Evolutionary conservation across 2,888 invertebrate genomes (phyloP).

Genomic region (Drosophila koepferae): DNA sequence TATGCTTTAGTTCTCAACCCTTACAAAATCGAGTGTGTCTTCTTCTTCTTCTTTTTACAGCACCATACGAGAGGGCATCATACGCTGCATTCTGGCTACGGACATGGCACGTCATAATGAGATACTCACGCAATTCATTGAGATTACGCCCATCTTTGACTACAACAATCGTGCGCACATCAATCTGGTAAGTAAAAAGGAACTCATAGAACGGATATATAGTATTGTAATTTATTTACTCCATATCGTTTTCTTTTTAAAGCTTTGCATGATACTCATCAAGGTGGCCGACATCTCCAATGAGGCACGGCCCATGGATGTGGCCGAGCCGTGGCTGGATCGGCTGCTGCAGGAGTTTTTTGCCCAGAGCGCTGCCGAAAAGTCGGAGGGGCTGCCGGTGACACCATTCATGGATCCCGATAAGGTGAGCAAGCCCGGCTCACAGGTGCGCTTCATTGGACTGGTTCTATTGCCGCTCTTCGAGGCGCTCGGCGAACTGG

Average conservation of each 20-base stretch:
- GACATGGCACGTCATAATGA: constrained; percentile 93
- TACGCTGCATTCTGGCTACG: constrained; percentile 91
- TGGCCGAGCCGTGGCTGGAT: constrained; percentile 93
- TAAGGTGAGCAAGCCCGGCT: constrained; percentile 93
- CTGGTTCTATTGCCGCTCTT: constrained; percentile 92
- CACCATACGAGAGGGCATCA: constrained; percentile 91
- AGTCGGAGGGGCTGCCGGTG: constrained; percentile 92
- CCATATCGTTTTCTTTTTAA: no score
- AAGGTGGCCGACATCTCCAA: constrained; percentile 94
- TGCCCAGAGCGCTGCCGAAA: constrained; percentile 92
- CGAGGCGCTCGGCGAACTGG: constrained; percentile 90
- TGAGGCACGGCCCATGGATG: constrained; percentile 92
- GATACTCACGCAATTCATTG: constrained; percentile 90
- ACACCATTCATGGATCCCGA: constrained; percentile 95
- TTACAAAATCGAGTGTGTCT: neutral
- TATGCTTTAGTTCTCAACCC: neutral
- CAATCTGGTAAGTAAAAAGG: constrained; percentile 87
- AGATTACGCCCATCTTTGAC: constrained; percentile 88
- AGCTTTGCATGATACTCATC: constrained; percentile 91
- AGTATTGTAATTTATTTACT: neutral
- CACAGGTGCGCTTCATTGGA: constrained; percentile 93
- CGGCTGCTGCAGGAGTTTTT: constrained; percentile 90
- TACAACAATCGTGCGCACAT: constrained; percentile 89
- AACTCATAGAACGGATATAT: no score
- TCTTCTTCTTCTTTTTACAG: constrained; percentile 73